Base-by-base conservation (phyloP, 2,888 invertebrate species). In the Tinea semifulvella region DNA sequence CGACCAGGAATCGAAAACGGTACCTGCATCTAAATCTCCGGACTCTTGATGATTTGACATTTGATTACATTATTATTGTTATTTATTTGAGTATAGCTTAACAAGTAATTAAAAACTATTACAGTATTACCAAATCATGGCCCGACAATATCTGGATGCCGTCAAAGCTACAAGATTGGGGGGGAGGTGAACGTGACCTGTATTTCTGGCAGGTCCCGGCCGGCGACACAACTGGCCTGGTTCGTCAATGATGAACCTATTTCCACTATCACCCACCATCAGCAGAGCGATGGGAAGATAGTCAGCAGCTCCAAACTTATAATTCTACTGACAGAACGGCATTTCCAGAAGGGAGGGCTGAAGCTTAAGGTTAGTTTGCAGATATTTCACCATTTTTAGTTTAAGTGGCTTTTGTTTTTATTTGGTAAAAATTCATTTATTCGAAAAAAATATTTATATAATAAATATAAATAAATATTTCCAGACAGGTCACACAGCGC, bases 201-300 rank as follows among this genome's bases (percentile, higher is more conserved):
- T 74, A 89, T 89, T 16, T 90, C 91, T 42, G 88, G 87, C 16
- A 82, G 85, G 52, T 91, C 92, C 31, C 87, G 87, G 57, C 92
- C 92, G 5, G 87, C 90, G 3, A 89, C 88, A 48, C 84, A 85
- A 56, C 84, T 92, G 49, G 85, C 86, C 53, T 92, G 92, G 92
- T 89, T 89, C 80, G 88, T 92, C 68, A 92, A 92, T 69, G 90
- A 89, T 36, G 88, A 90, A 57, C 82, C 83, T 36, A 77, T 84
- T 44, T 58, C 70, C 19, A 61, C 63, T 14, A 62, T 74, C 42
- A 52, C 82, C 48, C 55, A 57, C 10, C 5, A 13, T n/a, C 63
- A 65, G 45, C 64, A 67, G 36, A 75, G 74, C 48, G 65, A 72
- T 17, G 82, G 86, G 17, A 76, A 91, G 53, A 87, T 89, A 67